These are phyloP conservation scores for Drosophila cardini DNA, from an alignment of 1,140 invertebrate species.

Conservation along the genomic window DNA sequence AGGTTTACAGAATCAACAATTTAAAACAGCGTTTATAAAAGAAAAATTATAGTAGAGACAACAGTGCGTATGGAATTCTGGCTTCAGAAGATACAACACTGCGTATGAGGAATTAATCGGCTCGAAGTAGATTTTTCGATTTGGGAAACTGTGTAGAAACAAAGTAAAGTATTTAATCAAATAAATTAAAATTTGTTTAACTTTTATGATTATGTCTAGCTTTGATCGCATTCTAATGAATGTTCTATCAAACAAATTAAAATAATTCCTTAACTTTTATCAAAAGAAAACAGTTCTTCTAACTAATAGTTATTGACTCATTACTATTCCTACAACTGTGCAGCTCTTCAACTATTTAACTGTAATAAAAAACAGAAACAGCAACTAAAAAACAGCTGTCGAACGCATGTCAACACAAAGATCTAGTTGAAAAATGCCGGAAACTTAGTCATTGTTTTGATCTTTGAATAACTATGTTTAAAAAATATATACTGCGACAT, in stretches of 20 bases:
- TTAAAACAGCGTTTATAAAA: no score
- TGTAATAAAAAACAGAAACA: neutral
- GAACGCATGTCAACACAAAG: neutral
- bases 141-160: no score
- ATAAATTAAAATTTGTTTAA: no score
- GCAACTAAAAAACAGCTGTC: neutral
- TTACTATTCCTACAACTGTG: neutral
- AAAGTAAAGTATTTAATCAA: no score
- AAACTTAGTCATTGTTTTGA: neutral
- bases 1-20: no score
- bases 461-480: neutral
- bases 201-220: no score
- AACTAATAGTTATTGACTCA: neutral
- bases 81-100: no score
- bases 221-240: no score
- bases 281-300: neutral
- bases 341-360: neutral
- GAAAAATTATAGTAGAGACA: no score
- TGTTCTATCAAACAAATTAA: no score
- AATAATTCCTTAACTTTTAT: neutral
- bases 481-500: neutral
- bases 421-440: neutral
- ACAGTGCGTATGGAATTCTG: no score
- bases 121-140: no score
- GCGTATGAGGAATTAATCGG: constrained; percentile 1